Evolutionary conservation across 2,113 vertebrate genomes (phyloP).

Genomic region (Aplodontia rufa): DNA sequence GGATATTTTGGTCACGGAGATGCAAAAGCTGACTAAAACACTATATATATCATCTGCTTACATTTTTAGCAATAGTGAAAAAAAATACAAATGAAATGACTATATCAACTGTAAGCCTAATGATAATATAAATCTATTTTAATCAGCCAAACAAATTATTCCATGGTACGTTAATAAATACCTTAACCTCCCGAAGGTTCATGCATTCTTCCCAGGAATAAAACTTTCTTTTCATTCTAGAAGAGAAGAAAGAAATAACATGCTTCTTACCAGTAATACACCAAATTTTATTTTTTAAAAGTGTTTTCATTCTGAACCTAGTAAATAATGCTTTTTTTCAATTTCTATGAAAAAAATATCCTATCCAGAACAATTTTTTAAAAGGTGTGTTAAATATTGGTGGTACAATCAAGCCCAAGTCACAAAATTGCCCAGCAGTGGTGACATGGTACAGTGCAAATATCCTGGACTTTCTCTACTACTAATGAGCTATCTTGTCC

Average conservation of each 20-base stretch:
- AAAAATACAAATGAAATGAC: not conserved
- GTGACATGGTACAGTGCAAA: not conserved
- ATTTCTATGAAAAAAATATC: not conserved
- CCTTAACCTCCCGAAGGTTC: conserved; percentile 98
- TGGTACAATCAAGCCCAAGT: not conserved
- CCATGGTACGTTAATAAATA: conserved; percentile 75
- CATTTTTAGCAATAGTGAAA: not conserved
- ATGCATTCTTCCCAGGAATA: conserved; percentile 99
- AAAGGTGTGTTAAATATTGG: not conserved
- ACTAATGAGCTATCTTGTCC: not conserved
- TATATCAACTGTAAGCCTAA: not conserved
- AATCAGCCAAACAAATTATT: conserved; percentile 29
- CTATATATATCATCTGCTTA: not conserved
- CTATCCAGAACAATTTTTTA: not conserved
- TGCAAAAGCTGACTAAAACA: too few species aligned
- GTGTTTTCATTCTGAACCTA: conserved; percentile 4
- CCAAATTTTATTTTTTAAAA: not conserved
- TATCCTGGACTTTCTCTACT: not conserved
- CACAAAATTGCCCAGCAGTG: not conserved
- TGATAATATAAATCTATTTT: not conserved
- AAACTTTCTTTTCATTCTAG: conserved; percentile 98
- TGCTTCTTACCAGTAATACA: conserved; percentile 33
- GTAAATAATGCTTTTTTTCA: not conserved
- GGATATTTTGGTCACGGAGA: too few species aligned
- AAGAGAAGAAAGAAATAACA: conserved; percentile 64